Evolutionary conservation across 2,888 invertebrate genomes (phyloP).

Genomic region (Perizoma affinitatum): DNA sequence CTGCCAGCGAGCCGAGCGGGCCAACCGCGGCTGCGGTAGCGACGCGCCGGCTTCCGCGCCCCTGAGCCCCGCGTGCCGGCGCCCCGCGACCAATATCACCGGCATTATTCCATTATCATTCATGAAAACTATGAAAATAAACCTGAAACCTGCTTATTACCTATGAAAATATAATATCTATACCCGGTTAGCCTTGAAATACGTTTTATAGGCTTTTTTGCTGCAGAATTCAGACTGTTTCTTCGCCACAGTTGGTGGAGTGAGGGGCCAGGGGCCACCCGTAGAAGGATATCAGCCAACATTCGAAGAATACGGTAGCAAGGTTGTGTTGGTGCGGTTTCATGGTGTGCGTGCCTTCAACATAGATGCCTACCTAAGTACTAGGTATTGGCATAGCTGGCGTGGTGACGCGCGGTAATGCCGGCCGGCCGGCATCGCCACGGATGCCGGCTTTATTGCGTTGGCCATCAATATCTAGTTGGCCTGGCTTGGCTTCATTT

Average conservation of each 20-base stretch:
- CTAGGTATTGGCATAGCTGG: slow-evolving; percentile 41
- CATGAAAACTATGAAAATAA: slow-evolving; percentile 65
- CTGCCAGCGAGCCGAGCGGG: slow-evolving; percentile 48
- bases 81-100: slow-evolving; percentile 38
- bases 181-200: not conserved
- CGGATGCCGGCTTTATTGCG: not conserved
- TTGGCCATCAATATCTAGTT: not conserved
- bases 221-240: slow-evolving; percentile 2
- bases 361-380: slow-evolving; percentile 5
- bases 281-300: slow-evolving; percentile 75
- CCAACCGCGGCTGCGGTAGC: slow-evolving; percentile 55
- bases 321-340: slow-evolving; percentile 61
- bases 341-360: slow-evolving; percentile 50
- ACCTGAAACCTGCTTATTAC: slow-evolving; percentile 21
- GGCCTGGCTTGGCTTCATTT: slow-evolving; percentile 48
- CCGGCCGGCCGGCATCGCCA: slow-evolving; percentile 36
- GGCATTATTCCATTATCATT: slow-evolving; percentile 64
- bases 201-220: not conserved
- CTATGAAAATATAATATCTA: slow-evolving; percentile 24
- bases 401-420: slow-evolving; percentile 31
- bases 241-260: slow-evolving; percentile 13
- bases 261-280: slow-evolving; percentile 57
- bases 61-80: slow-evolving; percentile 30
- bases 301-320: slow-evolving; percentile 58
- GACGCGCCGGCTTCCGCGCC: slow-evolving; percentile 45